Conservation (phyloP, 2,113 vertebrate genomes). For the Oceanites oceanicus region DNA sequence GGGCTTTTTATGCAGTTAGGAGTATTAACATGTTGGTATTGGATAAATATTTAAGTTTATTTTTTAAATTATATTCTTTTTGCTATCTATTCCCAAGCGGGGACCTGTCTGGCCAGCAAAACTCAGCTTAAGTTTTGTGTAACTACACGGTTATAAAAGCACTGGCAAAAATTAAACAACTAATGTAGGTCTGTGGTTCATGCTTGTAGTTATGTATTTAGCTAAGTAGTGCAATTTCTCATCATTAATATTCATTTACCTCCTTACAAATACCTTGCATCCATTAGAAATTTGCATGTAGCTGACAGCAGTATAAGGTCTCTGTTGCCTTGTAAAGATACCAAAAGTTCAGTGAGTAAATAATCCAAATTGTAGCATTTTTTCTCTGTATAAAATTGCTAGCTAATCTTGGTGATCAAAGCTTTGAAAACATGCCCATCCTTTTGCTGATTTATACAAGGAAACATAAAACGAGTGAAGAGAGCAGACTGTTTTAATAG, state of each 20-base stretch:
- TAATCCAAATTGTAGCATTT: background rate
- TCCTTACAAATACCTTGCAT: background rate
- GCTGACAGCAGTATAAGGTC: background rate
- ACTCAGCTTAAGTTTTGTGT: background rate
- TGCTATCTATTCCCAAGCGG: background rate
- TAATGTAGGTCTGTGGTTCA: background rate
- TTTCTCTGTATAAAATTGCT: background rate
- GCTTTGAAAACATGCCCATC: background rate
- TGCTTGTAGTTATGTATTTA: constrained; percentile 3
- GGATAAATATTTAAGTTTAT: background rate
- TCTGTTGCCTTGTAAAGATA: background rate
- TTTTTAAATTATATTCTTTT: background rate
- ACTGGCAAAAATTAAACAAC: background rate
- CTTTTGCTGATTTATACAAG: background rate
- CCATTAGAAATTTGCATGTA: background rate
- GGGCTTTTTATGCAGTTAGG: background rate
- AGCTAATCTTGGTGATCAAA: background rate
- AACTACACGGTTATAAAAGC: background rate
- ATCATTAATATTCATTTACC: constrained; percentile 7
- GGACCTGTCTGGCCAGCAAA: background rate
- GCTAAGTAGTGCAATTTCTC: background rate
- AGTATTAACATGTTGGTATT: background rate
- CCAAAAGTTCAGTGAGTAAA: background rate
- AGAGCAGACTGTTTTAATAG: background rate
- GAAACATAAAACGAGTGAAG: background rate